phyloP scores from a whole-genome alignment of 2,797 vertebrate genomes.

The Botia kubotai region DNA sequence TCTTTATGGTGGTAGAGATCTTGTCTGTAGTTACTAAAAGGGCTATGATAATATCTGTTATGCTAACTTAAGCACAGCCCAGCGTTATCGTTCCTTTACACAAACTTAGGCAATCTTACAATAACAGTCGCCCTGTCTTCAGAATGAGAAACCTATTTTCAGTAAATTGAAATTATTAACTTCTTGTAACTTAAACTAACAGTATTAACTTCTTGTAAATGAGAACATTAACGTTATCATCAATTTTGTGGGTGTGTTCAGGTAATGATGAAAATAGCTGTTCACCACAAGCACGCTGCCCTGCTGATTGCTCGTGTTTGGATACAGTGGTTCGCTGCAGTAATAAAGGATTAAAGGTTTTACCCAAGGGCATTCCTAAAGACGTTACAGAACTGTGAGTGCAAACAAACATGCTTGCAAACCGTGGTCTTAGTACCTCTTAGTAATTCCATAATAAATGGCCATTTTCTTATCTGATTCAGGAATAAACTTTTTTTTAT shows the following conservation, averaged over 20 bases:
- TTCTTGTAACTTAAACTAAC: background rate
- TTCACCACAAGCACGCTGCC: conserved; percentile 90
- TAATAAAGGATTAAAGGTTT: conserved; percentile 90
- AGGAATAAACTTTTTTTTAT: conserved; percentile 22
- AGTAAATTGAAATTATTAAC: background rate
- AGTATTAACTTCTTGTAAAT: conserved; percentile 6
- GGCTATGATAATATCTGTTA: conserved; percentile 42
- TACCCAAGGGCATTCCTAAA: conserved; percentile 93
- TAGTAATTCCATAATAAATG: conserved; percentile 6
- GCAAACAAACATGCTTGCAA: conserved; percentile 32
- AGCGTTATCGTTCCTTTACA: conserved; percentile 31
- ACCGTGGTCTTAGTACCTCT: background rate
- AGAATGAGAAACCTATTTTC: background rate
- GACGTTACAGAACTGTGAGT: conserved; percentile 98
- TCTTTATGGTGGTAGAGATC: conserved; percentile 9
- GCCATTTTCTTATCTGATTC: conserved; percentile 31
- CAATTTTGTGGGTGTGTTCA: conserved; percentile 61
- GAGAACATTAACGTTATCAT: conserved; percentile 13
- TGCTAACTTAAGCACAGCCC: conserved; percentile 32
- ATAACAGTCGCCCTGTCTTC: conserved; percentile 2
- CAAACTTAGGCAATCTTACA: conserved; percentile 23
- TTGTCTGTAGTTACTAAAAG: conserved; percentile 23
- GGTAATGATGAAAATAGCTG: conserved; percentile 97
- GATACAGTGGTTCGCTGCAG: conserved; percentile 98
- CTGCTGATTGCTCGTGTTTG: conserved; percentile 92